Conservation (phyloP, 2,113 vertebrate species). For the Spheniscus mendiculus region DNA sequence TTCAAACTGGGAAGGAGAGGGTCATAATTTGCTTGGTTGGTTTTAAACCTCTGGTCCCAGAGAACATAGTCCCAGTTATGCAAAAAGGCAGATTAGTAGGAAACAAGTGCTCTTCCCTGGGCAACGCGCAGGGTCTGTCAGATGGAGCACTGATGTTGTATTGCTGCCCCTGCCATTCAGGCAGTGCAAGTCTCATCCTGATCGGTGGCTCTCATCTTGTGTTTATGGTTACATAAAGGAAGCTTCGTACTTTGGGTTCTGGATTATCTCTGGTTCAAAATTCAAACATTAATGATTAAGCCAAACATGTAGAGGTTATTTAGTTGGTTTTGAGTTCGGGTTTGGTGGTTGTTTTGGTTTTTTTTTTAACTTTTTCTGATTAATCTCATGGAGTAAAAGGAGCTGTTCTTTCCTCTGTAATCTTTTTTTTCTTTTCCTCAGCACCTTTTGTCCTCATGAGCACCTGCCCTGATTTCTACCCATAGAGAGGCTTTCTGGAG, state of each 20-base stretch:
- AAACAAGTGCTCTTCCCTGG: neutral
- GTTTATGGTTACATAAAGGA: neutral
- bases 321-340: neutral
- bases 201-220: rapidly evolving
- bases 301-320: neutral
- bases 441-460: neutral
- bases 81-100: neutral
- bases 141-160: neutral
- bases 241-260: neutral
- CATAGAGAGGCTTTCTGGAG: neutral
- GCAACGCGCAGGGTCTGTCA: rapidly evolving
- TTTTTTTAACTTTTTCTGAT: neutral
- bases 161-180: neutral
- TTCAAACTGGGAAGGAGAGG: neutral
- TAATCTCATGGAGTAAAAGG: neutral
- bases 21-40: neutral
- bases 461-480: neutral
- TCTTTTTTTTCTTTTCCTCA: neutral
- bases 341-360: too few relatives aligned
- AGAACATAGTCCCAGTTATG: rapidly evolving
- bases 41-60: neutral
- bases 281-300: neutral
- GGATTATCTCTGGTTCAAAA: neutral
- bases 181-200: neutral
- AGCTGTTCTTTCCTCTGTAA: neutral